Evolutionary conservation across 2,888 invertebrate species (phyloP), one percentile per base, ranked within the genome.

Genomic region (Pandemis corylana): DNA sequence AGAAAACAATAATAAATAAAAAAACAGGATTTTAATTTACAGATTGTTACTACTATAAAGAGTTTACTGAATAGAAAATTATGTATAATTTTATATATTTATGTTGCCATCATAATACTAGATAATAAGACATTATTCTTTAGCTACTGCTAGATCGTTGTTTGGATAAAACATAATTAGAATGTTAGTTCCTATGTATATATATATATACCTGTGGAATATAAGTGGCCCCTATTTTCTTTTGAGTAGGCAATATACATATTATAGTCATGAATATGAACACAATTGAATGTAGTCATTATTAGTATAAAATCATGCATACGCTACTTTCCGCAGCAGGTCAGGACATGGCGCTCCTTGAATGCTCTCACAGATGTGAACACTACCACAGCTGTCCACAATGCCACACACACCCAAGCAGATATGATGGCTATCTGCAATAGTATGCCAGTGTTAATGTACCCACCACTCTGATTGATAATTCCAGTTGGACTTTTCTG

Each of bases 391-490:
- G 85, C 78, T 36, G 95, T 82, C 96, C 96, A 96, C 44, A 94
- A 79, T 0, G 90, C 87, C 0, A 96, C 95, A 41, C 95, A 94
- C 0, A 95, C 77, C 96, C 96, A 97, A 0, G 96, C 94, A 0
- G 95, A 88, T 13, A 95, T 83, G 9, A 97, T 88, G 0, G 97
- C 96, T 42, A 97, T 83, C 73, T 96, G 96, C 69, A 97, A 91
- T 12, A 96, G 95, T 5, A 96, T 84, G 0, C 96, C 96, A 0
- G 97, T 97, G 84, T 97, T 97, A 59, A 97, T 97, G 78, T 95
- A 95, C 67, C 96, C 96, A 10, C 96, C 96, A 10, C 96, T 96
- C 51, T 96, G 95, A 41, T 67, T 20, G 6, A 67, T 53, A 6
- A 41, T 96, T 93, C 79, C 95, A 95, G 78, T 96, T 95, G 95